These are phyloP conservation scores for Haplochromis vanheusdeni DNA, from an alignment of 2,113 vertebrate genomes.

Conservation along the genomic window DNA sequence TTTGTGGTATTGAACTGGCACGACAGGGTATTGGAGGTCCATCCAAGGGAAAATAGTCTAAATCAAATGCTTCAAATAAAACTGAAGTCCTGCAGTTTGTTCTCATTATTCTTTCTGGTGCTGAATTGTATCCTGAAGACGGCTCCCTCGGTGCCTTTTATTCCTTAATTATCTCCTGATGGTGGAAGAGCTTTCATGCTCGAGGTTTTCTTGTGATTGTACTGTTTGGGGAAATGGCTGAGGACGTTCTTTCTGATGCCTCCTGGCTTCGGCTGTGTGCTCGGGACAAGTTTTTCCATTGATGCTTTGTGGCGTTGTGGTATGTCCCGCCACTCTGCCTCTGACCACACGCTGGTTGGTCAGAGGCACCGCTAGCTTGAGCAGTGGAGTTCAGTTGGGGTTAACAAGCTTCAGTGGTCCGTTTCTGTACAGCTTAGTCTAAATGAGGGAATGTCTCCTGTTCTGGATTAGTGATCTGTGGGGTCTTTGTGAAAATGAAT, in stretches of 20 bases:
- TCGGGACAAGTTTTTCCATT: background rate
- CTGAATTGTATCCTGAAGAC: background rate
- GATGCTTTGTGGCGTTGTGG: background rate
- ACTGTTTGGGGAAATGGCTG: background rate
- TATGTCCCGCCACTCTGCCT: background rate
- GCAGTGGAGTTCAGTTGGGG: background rate
- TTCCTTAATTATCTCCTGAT: constrained; percentile 1
- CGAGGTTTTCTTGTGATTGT: background rate
- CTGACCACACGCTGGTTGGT: background rate
- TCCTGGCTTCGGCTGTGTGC: background rate
- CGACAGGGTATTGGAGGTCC: background rate
- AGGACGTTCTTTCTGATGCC: background rate
- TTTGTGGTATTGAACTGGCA: background rate
- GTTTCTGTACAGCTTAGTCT: background rate
- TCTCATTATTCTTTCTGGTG: background rate
- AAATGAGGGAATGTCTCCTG: background rate
- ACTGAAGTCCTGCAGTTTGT: background rate
- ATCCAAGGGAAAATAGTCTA: background rate
- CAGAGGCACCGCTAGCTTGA: background rate
- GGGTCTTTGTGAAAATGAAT: background rate
- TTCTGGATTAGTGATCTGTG: background rate
- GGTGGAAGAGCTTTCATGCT: background rate
- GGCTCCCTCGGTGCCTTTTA: background rate
- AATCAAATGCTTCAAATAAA: background rate
- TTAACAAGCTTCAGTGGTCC: background rate